phyloP scores from a whole-genome alignment of 2,113 vertebrate genomes.

The Lipophrys pholis region DNA sequence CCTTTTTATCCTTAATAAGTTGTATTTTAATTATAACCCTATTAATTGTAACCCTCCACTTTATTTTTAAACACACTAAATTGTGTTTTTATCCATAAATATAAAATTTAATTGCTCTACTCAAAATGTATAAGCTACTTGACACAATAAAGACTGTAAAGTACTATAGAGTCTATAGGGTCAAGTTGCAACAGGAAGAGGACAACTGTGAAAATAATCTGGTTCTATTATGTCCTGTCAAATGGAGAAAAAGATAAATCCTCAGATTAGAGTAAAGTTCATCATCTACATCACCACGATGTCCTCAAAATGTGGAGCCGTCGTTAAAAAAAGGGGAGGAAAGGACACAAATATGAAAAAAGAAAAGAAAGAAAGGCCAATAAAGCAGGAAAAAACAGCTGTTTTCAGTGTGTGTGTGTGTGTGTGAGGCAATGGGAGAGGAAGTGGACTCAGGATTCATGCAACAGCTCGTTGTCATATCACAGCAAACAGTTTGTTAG shows the following conservation, averaged over 20 bases:
- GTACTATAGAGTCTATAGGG: background rate
- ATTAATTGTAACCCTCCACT: too few relatives aligned
- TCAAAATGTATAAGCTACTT: too few relatives aligned
- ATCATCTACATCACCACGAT: constrained; percentile 16
- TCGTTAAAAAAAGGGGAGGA: constrained; percentile 32
- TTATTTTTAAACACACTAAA: too few relatives aligned
- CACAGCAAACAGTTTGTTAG: constrained; percentile 67
- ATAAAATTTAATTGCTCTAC: too few relatives aligned
- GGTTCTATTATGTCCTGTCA: background rate
- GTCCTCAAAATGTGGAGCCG: constrained; percentile 20
- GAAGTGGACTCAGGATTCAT: constrained; percentile 65
- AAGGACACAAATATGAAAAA: constrained; percentile 43
- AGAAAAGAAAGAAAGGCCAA: too few relatives aligned
- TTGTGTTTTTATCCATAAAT: too few relatives aligned
- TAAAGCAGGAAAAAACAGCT: constrained; percentile 57
- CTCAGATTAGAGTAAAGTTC: constrained; percentile 15
- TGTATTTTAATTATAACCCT: too few relatives aligned
- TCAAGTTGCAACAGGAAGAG: background rate
- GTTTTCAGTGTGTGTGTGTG: constrained; percentile 22
- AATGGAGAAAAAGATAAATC: background rate
- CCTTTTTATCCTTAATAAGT: too few relatives aligned
- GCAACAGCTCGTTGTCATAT: constrained; percentile 58
- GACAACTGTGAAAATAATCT: background rate
- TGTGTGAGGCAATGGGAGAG: constrained; percentile 54
- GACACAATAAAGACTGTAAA: too few relatives aligned